These are phyloP conservation scores for Hydropsyche tenuis DNA, from an alignment of 1,140 invertebrate genomes.

Conservation along the genomic window DNA sequence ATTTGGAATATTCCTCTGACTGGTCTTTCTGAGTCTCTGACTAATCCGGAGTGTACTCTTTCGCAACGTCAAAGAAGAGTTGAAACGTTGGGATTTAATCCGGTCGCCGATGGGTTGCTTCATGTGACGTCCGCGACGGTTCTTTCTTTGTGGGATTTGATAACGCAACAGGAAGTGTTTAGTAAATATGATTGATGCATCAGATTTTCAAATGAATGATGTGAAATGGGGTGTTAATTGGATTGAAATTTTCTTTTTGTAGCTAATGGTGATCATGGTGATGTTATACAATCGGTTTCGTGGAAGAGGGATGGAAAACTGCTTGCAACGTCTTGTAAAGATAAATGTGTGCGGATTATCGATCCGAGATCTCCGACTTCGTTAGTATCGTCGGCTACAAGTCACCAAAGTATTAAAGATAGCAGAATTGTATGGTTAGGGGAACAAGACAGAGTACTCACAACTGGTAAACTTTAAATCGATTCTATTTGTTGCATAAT, in stretches of 20 bases:
- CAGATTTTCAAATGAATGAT: not conserved
- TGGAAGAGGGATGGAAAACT: slow-evolving; percentile 85
- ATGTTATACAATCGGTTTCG: slow-evolving; percentile 83
- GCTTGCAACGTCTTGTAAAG: slow-evolving; percentile 77
- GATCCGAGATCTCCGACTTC: slow-evolving; percentile 74
- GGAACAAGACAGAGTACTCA: slow-evolving; percentile 79
- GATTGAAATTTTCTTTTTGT: slow-evolving; percentile 43
- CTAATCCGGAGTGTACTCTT: slow-evolving; percentile 79
- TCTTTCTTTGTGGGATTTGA: slow-evolving; percentile 87
- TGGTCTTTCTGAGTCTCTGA: slow-evolving; percentile 79
- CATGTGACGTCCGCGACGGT: slow-evolving; percentile 82
- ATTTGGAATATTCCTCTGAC: slow-evolving; percentile 85
- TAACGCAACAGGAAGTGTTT: slow-evolving; percentile 80
- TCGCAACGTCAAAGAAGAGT: slow-evolving; percentile 82
- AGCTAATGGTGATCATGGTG: slow-evolving; percentile 80
- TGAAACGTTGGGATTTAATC: slow-evolving; percentile 87
- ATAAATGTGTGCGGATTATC: slow-evolving; percentile 81
- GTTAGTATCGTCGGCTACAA: slow-evolving; percentile 71
- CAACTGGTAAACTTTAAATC: slow-evolving; percentile 68
- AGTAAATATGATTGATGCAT: slow-evolving; percentile 57
- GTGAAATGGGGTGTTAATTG: not conserved
- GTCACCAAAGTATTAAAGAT: slow-evolving; percentile 89
- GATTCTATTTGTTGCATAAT: not conserved
- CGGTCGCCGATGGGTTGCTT: slow-evolving; percentile 82
- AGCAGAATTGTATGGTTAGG: slow-evolving; percentile 89